Evolutionary conservation across 2,888 invertebrate genomes (phyloP), one percentile per base, ranked within the genome.

Genomic region (Calephelis perditalis): DNA sequence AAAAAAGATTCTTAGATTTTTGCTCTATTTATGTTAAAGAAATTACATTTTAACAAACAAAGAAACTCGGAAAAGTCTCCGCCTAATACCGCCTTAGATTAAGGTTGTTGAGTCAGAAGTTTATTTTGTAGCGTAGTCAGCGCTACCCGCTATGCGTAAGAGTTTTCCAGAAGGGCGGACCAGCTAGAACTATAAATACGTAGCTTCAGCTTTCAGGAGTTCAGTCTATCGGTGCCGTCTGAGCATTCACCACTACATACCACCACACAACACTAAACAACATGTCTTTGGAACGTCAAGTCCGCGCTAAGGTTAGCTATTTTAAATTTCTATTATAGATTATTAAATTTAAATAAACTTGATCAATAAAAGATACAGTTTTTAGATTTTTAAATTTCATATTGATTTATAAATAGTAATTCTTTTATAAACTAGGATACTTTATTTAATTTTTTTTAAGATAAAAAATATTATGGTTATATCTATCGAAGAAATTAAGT

Each of bases 211-310:
- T 81, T 82, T 78, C 84, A 86, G 82, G 80, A 88, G 81, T 87
- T 91, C 88, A 91, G 89, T 89, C 87, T 88, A 79, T 74, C 80
- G 74, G 79, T 78, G 88, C 79, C 74, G 73, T 76, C 73, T 74
- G 73, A 77, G 82, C 77, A 78, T 74, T 71, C 78, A 77, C 79
- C 77, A 75, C 75, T 74, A 74, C 75, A 73, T 71, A 68, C 71
- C 72, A 73, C 77, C 73, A 75, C 70, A 76, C 71, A 75, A 73
- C 74, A 67, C 68, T 76, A 78, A 76, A 82, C 91, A 83, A 91
- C 82, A 97, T 97, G 97, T 96, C 97, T 94, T 93, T 97, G 89
- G 96, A 97, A 94, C 95, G 97, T 91, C 95, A 95, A 94, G 96
- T 97, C 91, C 95, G 95, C 84, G 94, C 94, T 84, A 97, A 97